Evolutionary conservation across 2,888 invertebrate genomes (phyloP).

Genomic region (Entomobrya proxima): DNA sequence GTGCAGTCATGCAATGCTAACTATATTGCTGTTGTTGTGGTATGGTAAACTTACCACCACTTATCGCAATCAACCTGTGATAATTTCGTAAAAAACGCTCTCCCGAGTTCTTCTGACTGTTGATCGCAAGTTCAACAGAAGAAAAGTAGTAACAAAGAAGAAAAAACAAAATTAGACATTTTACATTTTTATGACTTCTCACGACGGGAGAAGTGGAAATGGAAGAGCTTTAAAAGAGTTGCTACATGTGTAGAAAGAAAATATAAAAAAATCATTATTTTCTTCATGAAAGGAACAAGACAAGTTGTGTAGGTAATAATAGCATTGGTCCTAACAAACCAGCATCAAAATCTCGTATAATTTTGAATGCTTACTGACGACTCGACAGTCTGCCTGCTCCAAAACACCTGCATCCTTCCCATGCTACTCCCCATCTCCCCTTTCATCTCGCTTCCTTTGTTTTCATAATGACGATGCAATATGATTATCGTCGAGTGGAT

Average conservation of each 20-base stretch:
- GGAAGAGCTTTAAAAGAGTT: neutral
- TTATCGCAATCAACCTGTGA: neutral
- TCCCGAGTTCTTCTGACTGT: neutral
- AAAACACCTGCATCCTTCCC: constrained; percentile 32
- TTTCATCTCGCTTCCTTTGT: neutral
- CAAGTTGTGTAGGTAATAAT: too few relatives aligned
- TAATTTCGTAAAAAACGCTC: neutral
- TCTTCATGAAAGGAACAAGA: too few relatives aligned
- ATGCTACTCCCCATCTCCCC: neutral
- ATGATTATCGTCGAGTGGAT: neutral
- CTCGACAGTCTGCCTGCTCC: neutral
- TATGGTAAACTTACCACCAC: neutral
- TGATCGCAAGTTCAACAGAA: neutral
- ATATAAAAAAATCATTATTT: too few relatives aligned
- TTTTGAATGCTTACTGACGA: too few relatives aligned
- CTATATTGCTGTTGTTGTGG: neutral
- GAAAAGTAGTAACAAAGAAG: neutral
- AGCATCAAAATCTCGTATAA: too few relatives aligned
- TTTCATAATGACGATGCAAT: constrained; percentile 1
- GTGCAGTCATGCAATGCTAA: constrained; percentile 32
- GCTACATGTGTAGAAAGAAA: neutral
- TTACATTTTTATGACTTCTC: constrained; percentile 10
- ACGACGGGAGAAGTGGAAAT: neutral
- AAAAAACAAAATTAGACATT: constrained; percentile 3
- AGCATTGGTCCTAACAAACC: too few relatives aligned